Evolutionary conservation across 2,113 vertebrate genomes (phyloP).

Genomic region (Cyrtonyx montezumae): DNA sequence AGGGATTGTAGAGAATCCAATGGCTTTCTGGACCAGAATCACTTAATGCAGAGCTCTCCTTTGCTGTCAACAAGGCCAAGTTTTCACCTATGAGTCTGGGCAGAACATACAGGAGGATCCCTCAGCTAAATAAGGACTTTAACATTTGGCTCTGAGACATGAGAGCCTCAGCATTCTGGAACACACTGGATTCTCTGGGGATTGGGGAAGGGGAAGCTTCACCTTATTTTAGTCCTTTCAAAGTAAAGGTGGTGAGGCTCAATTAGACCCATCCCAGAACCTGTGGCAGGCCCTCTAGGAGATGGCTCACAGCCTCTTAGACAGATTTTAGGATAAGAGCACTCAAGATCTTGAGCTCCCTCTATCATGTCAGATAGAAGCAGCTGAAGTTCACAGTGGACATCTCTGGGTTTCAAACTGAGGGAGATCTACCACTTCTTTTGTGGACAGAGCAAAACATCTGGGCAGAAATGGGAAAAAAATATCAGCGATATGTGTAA

Average conservation of each 20-base stretch:
- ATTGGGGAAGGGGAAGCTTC: background rate
- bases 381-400: background rate
- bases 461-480: background rate
- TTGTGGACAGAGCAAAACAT: background rate
- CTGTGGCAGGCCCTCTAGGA: background rate
- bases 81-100: accelerated
- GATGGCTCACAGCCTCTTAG: background rate
- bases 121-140: background rate
- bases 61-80: background rate
- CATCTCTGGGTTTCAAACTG: background rate
- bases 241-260: background rate
- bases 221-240: background rate
- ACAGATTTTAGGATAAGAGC: background rate
- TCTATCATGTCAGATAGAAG: background rate
- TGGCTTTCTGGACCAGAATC: background rate
- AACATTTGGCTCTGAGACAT: background rate
- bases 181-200: background rate
- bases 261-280: background rate
- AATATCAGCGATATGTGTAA: background rate
- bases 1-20: background rate
- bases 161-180: background rate
- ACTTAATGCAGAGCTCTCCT: background rate
- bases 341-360: background rate
- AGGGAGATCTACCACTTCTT: background rate
- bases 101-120: background rate